Percentiles rank a stretch among this genome's conserved stretches.
Evolutionary conservation across 1,140 invertebrate species (phyloP).

Genomic region (Hylyphantes graminicola): DNA sequence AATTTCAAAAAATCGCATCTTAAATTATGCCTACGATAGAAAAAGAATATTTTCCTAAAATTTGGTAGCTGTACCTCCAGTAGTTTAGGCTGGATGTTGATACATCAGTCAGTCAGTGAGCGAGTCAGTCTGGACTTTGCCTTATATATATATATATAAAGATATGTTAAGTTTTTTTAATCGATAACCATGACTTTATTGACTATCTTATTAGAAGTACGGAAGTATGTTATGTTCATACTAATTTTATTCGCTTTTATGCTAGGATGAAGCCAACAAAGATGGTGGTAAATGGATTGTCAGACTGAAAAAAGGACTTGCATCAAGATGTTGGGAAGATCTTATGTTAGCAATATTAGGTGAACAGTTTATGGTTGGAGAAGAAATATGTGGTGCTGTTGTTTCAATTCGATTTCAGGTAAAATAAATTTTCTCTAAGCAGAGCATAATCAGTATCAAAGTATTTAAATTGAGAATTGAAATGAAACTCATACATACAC

Average conservation of each 20-base stretch:
- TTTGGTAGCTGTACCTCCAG: too few species aligned
- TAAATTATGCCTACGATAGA: too few species aligned
- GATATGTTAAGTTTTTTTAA: neutral
- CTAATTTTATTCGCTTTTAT: neutral
- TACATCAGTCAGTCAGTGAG: neutral
- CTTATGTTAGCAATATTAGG: conserved; percentile 95
- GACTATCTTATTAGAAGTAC: neutral
- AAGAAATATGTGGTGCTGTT: conserved; percentile 98
- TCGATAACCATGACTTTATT: neutral
- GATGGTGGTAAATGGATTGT: conserved; percentile 98
- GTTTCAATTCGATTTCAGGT: conserved; percentile 94
- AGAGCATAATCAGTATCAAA: too few species aligned
- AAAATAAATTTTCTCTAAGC: conserved; percentile 55
- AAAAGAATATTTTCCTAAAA: too few species aligned
- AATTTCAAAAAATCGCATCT: too few species aligned
- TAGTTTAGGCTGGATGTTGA: too few species aligned
- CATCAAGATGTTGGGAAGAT: conserved; percentile 98
- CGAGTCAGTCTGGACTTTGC: neutral
- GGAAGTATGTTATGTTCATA: neutral
- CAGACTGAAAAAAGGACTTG: conserved; percentile 91
- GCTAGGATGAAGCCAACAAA: conserved; percentile 89
- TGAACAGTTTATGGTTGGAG: conserved; percentile 98
- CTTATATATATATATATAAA: neutral
- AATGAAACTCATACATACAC: too few species aligned
- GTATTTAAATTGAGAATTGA: too few species aligned